Conservation (phyloP, 2,888 invertebrate species). For the Pardosa pseudoannulata region DNA sequence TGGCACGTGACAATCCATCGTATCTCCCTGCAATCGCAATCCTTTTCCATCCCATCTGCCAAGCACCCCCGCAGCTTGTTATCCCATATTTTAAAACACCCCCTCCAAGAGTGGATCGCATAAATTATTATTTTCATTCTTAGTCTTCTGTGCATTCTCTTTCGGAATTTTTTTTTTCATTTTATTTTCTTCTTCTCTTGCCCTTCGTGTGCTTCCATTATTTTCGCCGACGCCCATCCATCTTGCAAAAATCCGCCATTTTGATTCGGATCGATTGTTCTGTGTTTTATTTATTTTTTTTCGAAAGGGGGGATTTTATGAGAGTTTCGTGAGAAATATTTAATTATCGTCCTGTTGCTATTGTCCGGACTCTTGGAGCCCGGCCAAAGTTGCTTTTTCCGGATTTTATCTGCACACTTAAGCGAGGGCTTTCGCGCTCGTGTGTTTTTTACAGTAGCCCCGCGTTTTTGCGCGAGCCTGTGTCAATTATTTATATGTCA, state of each 20-base stretch:
- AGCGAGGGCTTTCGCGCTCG: not conserved
- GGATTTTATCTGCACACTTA: not conserved
- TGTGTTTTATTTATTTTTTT: not conserved
- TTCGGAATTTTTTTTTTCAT: not conserved
- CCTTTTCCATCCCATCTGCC: conserved; percentile 9
- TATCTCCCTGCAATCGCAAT: not conserved
- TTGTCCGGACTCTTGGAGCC: conserved; percentile 27
- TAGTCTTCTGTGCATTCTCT: not conserved
- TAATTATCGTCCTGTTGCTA: conserved; percentile 55
- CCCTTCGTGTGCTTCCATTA: conserved; percentile 7
- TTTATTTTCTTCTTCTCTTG: not conserved
- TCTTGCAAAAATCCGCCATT: conserved; percentile 21
- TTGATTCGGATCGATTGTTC: conserved; percentile 24
- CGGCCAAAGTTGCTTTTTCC: conserved; percentile 36
- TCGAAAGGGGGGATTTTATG: too few species aligned
- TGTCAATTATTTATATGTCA: not conserved
- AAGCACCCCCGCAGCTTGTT: conserved; percentile 9
- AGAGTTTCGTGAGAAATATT: conserved; percentile 40
- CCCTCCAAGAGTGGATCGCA: not conserved
- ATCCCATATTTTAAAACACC: conserved; percentile 18
- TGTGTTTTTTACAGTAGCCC: not conserved
- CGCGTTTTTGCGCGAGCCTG: not conserved
- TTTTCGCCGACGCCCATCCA: conserved; percentile 16
- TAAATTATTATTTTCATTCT: conserved; percentile 24
- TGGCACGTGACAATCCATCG: conserved; percentile 11